Evolutionary conservation across 2,888 invertebrate species (phyloP), one percentile per base, ranked within the genome.

Genomic region (Schrankia costaestrigalis): DNA sequence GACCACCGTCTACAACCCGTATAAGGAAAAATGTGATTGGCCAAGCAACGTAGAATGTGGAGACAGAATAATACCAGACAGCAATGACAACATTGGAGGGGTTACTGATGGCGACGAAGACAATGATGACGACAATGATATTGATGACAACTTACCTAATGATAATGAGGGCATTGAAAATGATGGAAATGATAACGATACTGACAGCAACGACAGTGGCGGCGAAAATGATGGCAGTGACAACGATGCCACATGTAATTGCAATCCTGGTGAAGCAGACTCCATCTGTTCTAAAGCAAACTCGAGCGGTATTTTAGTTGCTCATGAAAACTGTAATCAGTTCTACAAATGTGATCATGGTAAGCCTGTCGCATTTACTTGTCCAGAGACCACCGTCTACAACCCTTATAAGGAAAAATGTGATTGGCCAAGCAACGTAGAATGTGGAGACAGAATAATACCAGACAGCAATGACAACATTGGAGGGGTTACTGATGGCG

Each of bases 271-370:
- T 17, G 63, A 69, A n/a, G 17, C 31, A 5, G 41, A 46, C 0
- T 23, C 43, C 6, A 57, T 65, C 13, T 65, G 65, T 13, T 49
- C 50, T 0, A 41, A 35, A 13, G 38, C 43, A 1, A 44, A 26
- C 13, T 52, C 56, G 3, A 40, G 53, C 0, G 41, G 46, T 3
- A 23, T 45, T 0, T 26, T 58, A 1, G 34, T 58, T 0, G 55
- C 60, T 9, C 52, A 61, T 17, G 53, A 58, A 23, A 46, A 52
- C 24, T 62, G 62, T 28, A 56, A 56, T 29, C 32, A 56, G 19
- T 62, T 47, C 28, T 62, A 62, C 19, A 46, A 41, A 11, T 62
- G 61, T 27, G 18, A 15, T 3, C 13, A 36, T 3, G 61, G 61
- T 8, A 11, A 25, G 4, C 56, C 59, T 1, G 50, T 56, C 1